A percentile compares a stretch with the other conserved stretches of the same genome.
Evolutionary conservation across 2,888 invertebrate species (phyloP).

Genomic region (Xestia c-nigrum): DNA sequence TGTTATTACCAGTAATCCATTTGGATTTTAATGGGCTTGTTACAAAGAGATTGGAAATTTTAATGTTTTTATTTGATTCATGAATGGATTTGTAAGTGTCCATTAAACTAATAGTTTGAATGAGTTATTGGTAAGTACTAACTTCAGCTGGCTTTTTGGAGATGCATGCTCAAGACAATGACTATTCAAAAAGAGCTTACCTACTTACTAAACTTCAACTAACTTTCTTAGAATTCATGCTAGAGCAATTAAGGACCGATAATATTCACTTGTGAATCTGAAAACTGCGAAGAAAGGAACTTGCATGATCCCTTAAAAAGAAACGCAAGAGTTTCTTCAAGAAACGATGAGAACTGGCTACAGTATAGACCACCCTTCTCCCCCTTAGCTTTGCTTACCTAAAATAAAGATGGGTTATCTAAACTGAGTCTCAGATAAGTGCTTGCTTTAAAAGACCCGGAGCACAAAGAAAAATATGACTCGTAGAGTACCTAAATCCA

Average conservation of each 20-base stretch:
- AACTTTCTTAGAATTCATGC: slow-evolving; percentile 15
- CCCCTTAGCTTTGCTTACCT: background rate
- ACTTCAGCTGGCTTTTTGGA: slow-evolving; percentile 5
- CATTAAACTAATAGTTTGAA: slow-evolving; percentile 40
- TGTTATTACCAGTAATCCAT: slow-evolving; percentile 34
- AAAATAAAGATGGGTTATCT: background rate
- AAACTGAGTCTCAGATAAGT: slow-evolving; percentile 1
- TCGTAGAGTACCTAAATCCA: slow-evolving; percentile 18
- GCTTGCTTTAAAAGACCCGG: background rate
- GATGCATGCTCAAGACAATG: slow-evolving; percentile 11
- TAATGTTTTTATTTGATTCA: slow-evolving; percentile 37
- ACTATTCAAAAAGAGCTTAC: slow-evolving; percentile 9
- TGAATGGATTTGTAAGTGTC: slow-evolving; percentile 24
- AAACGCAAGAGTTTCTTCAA: background rate
- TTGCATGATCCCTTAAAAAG: background rate
- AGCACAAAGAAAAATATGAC: slow-evolving; percentile 7
- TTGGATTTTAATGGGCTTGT: slow-evolving; percentile 37
- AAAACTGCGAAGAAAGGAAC: background rate
- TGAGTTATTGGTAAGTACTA: slow-evolving; percentile 20
- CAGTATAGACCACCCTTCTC: background rate
- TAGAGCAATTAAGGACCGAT: background rate
- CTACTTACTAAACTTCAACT: slow-evolving; percentile 6
- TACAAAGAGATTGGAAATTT: slow-evolving; percentile 36
- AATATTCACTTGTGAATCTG: background rate
- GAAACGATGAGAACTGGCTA: background rate